Percentiles rank a stretch among this genome's conserved stretches.
phyloP scores from a whole-genome alignment of 2,797 vertebrate species.

The Cheirogaleus major region DNA sequence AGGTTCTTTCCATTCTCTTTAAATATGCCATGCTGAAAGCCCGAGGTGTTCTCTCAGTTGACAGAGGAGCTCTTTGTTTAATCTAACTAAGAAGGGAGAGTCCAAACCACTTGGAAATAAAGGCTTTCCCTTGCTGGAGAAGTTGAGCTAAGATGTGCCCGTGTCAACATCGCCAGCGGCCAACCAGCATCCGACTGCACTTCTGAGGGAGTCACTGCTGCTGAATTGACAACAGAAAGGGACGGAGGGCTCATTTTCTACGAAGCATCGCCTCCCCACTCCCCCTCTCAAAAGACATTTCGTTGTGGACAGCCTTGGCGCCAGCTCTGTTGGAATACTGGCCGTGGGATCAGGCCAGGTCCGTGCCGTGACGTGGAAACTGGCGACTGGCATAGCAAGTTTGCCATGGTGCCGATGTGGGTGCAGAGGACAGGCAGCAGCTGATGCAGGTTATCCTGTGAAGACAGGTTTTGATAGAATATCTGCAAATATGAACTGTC shows the following conservation, averaged over 20 bases:
- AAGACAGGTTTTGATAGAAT: accelerated
- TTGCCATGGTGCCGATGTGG: accelerated
- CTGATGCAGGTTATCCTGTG: background rate
- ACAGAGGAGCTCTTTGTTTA: constrained; percentile 65
- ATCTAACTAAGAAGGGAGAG: background rate
- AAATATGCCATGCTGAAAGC: background rate
- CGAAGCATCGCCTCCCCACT: background rate
- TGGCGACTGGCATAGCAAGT: accelerated
- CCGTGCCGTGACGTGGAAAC: background rate
- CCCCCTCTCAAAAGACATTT: background rate
- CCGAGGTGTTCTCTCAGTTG: background rate
- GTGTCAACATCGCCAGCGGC: background rate
- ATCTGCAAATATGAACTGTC: background rate
- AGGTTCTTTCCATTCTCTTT: constrained; percentile 6
- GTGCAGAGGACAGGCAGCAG: background rate
- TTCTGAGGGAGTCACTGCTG: background rate
- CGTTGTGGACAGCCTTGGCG: background rate
- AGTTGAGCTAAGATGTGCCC: background rate
- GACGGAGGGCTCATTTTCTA: background rate
- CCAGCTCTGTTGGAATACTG: background rate
- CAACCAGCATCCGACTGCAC: accelerated
- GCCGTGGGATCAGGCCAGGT: background rate
- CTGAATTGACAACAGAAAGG: background rate
- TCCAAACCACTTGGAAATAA: background rate
- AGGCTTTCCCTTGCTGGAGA: background rate